Percentiles rank a stretch among this genome's conserved stretches.
These are phyloP conservation scores for Phanerotoma sp. DNA, from an alignment of 2,888 invertebrate species.

Conservation along the genomic window DNA sequence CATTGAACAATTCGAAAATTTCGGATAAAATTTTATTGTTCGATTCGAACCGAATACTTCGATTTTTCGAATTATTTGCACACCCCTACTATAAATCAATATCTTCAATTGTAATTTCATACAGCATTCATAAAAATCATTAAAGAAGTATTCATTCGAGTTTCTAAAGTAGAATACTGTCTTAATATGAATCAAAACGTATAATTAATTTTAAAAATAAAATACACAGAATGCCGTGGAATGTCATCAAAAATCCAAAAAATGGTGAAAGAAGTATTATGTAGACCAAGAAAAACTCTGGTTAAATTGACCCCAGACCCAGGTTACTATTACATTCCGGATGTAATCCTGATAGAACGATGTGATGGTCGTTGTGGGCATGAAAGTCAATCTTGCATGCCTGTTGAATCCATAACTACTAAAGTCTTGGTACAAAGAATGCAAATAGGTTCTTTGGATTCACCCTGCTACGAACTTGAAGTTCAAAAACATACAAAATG, in stretches of 20 bases:
- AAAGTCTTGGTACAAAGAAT: slow-evolving; percentile 15
- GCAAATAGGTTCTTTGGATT: not conserved
- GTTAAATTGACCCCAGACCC: slow-evolving; percentile 20
- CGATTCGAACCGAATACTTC: too few relatives aligned
- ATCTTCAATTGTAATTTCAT: too few relatives aligned
- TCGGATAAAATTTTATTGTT: too few relatives aligned
- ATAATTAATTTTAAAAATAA: too few relatives aligned
- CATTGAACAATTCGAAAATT: too few relatives aligned
- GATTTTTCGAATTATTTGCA: too few relatives aligned
- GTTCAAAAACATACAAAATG: slow-evolving; percentile 31
- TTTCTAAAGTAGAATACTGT: too few relatives aligned
- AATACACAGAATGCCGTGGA: slow-evolving; percentile 22
- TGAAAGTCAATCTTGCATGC: slow-evolving; percentile 26
- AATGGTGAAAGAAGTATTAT: slow-evolving; percentile 17
- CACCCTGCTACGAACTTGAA: slow-evolving; percentile 21
- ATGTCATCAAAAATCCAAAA: slow-evolving; percentile 3
- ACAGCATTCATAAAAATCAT: too few relatives aligned
- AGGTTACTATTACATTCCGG: slow-evolving; percentile 25
- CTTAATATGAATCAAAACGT: too few relatives aligned
- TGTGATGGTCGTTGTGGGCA: slow-evolving; percentile 30
- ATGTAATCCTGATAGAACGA: slow-evolving; percentile 25
- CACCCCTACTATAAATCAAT: too few relatives aligned
- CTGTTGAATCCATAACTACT: not conserved
- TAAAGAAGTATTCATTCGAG: too few relatives aligned
- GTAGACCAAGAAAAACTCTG: slow-evolving; percentile 24